Base-by-base conservation (phyloP, 2,113 vertebrate genomes). In the Microtus richardsoni region DNA sequence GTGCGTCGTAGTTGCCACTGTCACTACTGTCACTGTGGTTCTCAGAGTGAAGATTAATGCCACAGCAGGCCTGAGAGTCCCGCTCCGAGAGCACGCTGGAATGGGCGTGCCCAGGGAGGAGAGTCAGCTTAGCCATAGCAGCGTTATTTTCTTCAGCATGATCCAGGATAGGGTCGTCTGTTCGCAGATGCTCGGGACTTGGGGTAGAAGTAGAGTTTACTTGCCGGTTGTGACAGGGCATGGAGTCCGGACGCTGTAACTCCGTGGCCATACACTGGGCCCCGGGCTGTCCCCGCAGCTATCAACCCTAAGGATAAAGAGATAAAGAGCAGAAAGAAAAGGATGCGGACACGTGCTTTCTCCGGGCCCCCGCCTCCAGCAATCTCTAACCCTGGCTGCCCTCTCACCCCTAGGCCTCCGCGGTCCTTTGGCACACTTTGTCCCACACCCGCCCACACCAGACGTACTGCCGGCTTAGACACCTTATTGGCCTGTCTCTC, bases 171-270 rank as follows among this genome's bases (percentile, higher is more conserved):
- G 4, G 89, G 73, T 95, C 92, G 7, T 66, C 93, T 7, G 88
- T 54, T 88, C 24, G 66, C 36, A 36, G 52, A 71, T 70, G 90
- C 88, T 98, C 97, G 2, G 96, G 21, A 91, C 97, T 91, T 90
- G 92, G 95, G 94, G 95, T 97, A 85, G 94, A 97, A 94, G 47
- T 97, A 98, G 94, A 98, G 95, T 97, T 99, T 90, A 99, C 96
- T 90, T 98, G 98, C 97, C 98, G 99, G 83, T 98, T 99, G 86
- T 99, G 99, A 96, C 99, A 99, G 85, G 99, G 99, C 99, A 99
- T 99, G 82, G 97, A 91, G 96, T 98, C 98, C 85, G 88, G 96
- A 91, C 96, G 85, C 92, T 13, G 89, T 86, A 97, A 95, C 78
- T 96, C 94, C 36, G 92, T 92, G 94, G 97, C 95, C 97, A 97